phyloP scores from a whole-genome alignment of 2,888 invertebrate genomes.

The Eustalomyia histrio region DNA sequence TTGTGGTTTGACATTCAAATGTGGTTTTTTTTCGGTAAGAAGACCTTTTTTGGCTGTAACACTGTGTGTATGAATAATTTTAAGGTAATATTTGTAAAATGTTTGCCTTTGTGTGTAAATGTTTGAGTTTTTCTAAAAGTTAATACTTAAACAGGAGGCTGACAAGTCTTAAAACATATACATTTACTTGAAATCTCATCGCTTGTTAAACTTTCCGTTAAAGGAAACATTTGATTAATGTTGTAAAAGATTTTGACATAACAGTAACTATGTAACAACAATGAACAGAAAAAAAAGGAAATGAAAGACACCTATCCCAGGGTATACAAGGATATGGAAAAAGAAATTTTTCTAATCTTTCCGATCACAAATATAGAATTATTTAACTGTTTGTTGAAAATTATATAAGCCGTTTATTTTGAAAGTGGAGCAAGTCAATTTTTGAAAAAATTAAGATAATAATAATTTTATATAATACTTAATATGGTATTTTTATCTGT shows the following conservation, averaged over 20 bases:
- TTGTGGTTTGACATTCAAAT: conserved; percentile 67
- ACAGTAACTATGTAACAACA: conserved; percentile 15
- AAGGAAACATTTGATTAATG: conserved; percentile 55
- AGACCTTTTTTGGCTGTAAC: conserved; percentile 11
- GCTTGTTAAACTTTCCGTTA: conserved; percentile 33
- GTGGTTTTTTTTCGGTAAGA: not conserved
- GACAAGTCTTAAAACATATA: conserved; percentile 10
- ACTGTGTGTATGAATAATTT: conserved; percentile 37
- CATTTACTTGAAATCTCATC: conserved; percentile 19
- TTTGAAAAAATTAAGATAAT: too few species aligned
- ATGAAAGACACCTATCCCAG: not conserved
- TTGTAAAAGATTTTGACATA: conserved; percentile 22
- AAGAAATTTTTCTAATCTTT: too few species aligned
- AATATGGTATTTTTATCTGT: too few species aligned
- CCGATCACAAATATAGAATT: too few species aligned
- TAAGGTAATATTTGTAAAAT: not conserved
- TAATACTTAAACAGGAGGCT: conserved; percentile 6
- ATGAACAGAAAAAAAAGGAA: not conserved
- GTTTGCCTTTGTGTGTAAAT: not conserved
- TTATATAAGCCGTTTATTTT: too few species aligned
- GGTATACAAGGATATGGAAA: too few species aligned
- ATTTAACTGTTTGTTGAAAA: too few species aligned
- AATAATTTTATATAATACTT: too few species aligned
- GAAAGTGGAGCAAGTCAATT: too few species aligned
- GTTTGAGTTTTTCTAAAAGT: conserved; percentile 22